Percentiles rank a stretch among this genome's conserved stretches.
phyloP scores from a whole-genome alignment of 2,113 vertebrate species.

The Amphiprion percula region DNA sequence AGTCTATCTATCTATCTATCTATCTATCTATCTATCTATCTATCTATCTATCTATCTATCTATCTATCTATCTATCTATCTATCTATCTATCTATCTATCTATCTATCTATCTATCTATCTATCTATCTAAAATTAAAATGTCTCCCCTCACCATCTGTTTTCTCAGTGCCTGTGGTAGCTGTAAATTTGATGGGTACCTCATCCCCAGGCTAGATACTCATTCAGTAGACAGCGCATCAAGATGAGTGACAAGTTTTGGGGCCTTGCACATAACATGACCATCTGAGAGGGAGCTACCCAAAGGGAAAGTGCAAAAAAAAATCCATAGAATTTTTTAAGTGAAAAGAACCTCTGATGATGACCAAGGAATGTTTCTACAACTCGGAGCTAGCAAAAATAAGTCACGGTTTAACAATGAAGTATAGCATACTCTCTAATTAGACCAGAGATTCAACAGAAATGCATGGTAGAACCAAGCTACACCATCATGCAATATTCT shows the following conservation, averaged over 20 bases:
- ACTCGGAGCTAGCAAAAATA: neutral
- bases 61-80: too few species aligned
- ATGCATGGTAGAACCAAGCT: slow-evolving; percentile 25
- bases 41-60: too few species aligned
- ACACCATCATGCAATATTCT: slow-evolving; percentile 54
- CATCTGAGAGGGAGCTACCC: slow-evolving; percentile 51
- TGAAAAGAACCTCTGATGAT: slow-evolving; percentile 24
- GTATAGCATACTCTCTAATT: slow-evolving; percentile 36
- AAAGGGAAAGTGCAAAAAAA: slow-evolving; percentile 32
- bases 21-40: too few species aligned
- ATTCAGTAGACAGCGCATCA: slow-evolving; percentile 76
- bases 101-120: too few species aligned
- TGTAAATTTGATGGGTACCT: slow-evolving; percentile 65
- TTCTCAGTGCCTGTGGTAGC: slow-evolving; percentile 60
- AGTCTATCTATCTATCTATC: too few species aligned
- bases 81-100: too few species aligned
- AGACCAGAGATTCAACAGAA: slow-evolving; percentile 38
- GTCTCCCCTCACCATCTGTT: slow-evolving; percentile 73
- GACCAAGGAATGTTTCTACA: neutral
- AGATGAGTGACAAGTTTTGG: slow-evolving; percentile 76
- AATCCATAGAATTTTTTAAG: slow-evolving; percentile 28
- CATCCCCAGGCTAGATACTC: slow-evolving; percentile 67
- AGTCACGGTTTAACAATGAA: slow-evolving; percentile 16
- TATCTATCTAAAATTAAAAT: slow-evolving; percentile 22
- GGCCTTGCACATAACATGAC: slow-evolving; percentile 56